A percentile compares a stretch with the other conserved stretches of the same genome.
Evolutionary conservation across 2,888 invertebrate species (phyloP).

Genomic region (Diplolepis rosae): DNA sequence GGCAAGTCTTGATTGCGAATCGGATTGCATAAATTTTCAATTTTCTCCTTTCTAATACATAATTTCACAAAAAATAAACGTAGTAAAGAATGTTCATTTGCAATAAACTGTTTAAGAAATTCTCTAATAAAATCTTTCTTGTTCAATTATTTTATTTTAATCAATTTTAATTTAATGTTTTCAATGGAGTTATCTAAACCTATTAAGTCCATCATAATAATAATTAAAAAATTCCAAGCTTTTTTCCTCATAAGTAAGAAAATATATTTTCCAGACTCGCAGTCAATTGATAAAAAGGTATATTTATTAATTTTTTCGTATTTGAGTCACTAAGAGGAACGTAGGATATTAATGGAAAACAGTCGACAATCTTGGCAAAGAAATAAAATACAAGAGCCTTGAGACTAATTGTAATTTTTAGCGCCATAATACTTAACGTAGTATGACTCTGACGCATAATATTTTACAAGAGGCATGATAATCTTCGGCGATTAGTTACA

Average conservation of each 20-base stretch:
- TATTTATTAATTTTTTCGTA: background rate
- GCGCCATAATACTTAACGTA: background rate
- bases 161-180: too few species aligned
- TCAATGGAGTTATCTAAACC: too few species aligned
- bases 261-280: background rate
- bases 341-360: background rate
- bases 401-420: background rate
- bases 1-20: background rate
- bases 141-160: too few species aligned
- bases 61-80: too few species aligned
- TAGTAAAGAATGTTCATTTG: too few species aligned
- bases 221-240: background rate
- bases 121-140: background rate
- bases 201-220: too few species aligned
- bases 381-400: background rate
- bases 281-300: background rate
- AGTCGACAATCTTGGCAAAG: background rate
- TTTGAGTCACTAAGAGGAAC: background rate
- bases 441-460: background rate
- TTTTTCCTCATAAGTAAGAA: background rate
- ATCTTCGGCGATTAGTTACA: background rate
- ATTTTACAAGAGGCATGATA: background rate
- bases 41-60: too few species aligned
- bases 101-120: too few species aligned
- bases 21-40: background rate